These are phyloP conservation scores for Pseudorasbora parva DNA, from an alignment of 2,113 vertebrate genomes.

Conservation along the genomic window DNA sequence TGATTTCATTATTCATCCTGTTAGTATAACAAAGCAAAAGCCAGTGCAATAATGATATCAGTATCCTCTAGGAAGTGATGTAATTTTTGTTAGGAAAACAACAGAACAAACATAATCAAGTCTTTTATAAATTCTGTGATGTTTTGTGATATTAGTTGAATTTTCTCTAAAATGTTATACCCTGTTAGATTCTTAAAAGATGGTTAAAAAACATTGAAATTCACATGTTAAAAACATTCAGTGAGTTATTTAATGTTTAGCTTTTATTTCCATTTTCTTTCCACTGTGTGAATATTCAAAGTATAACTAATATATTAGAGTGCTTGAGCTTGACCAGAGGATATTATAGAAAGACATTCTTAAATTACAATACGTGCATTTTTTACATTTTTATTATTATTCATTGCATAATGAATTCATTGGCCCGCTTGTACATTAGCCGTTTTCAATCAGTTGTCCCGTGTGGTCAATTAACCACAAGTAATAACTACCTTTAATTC, in stretches of 20 bases:
- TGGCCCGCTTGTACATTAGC: neutral
- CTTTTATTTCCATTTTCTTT: neutral
- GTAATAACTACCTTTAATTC: too few relatives aligned
- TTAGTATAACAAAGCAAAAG: neutral
- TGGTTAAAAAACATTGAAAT: neutral
- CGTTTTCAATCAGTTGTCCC: neutral
- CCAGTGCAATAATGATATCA: neutral
- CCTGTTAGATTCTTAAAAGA: neutral
- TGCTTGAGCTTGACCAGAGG: neutral
- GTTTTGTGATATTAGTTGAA: neutral
- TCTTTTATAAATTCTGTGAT: neutral
- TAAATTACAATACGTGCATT: neutral
- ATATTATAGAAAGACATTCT: neutral
- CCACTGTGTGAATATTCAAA: neutral
- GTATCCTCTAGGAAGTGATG: constrained; percentile 1
- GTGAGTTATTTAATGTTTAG: neutral
- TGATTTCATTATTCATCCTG: neutral
- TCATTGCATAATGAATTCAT: neutral
- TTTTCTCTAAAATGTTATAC: neutral
- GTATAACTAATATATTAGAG: neutral
- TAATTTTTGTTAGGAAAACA: neutral
- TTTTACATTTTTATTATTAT: neutral
- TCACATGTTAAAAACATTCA: neutral
- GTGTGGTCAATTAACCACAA: neutral
- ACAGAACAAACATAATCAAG: neutral